Evolutionary conservation across 2,797 vertebrate genomes (phyloP).

Genomic region (Gorsachius magnificus): DNA sequence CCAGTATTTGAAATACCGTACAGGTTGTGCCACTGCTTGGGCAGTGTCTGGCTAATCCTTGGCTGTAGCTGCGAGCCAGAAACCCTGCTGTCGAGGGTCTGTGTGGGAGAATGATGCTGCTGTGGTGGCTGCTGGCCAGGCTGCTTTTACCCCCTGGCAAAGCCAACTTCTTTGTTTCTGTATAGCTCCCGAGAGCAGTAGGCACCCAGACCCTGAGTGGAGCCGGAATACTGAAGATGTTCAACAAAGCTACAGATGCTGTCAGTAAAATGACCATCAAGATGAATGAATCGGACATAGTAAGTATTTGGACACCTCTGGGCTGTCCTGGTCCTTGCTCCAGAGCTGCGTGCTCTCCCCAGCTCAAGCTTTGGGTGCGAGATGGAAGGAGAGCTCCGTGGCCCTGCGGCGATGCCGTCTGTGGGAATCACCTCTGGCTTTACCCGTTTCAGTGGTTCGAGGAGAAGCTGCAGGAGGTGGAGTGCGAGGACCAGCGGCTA

Average conservation of each 20-base stretch:
- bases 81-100: neutral
- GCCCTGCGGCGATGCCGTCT: fast-evolving
- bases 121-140: neutral
- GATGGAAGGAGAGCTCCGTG: neutral
- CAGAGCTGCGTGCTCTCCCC: fast-evolving
- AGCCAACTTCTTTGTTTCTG: neutral
- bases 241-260: slow-evolving; percentile 94
- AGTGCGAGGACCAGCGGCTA: slow-evolving; percentile 92
- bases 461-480: slow-evolving; percentile 97
- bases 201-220: slow-evolving; percentile 93
- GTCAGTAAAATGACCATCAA: slow-evolving; percentile 99
- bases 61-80: neutral
- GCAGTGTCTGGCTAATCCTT: neutral
- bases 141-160: neutral
- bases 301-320: slow-evolving; percentile 73
- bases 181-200: slow-evolving; percentile 91
- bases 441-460: slow-evolving; percentile 91
- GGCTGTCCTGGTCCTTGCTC: fast-evolving
- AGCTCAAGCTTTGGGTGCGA: neutral
- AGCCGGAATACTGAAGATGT: slow-evolving; percentile 96
- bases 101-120: neutral
- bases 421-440: neutral
- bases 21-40: neutral
- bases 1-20: fast-evolving
- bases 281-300: slow-evolving; percentile 97